These are phyloP conservation scores for Meiosimyza decipiens DNA, from an alignment of 2,888 invertebrate species.

Conservation along the genomic window DNA sequence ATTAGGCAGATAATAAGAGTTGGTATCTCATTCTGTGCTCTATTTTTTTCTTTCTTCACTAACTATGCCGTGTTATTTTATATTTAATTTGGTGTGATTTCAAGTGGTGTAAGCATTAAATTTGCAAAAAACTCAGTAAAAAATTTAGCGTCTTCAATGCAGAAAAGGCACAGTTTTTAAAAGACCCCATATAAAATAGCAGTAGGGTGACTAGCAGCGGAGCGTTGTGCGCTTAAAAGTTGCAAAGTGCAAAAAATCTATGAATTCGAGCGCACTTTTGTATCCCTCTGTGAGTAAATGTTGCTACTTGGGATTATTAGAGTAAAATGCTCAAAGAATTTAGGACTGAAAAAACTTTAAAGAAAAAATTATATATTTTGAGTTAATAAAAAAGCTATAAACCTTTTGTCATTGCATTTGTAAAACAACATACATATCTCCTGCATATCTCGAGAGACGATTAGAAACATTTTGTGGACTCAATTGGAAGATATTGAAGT, in stretches of 20 bases:
- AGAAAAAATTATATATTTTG: no score
- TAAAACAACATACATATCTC: no score
- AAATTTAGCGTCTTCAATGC: neutral
- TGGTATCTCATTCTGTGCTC: conserved; percentile 48
- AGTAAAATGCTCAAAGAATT: no score
- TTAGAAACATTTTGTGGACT: no score
- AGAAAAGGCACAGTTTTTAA: neutral
- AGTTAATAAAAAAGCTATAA: no score
- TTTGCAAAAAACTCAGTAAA: conserved; percentile 30
- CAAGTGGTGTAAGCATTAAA: conserved; percentile 58
- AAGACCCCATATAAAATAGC: neutral
- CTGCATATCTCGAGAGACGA: no score
- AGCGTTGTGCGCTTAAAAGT: neutral
- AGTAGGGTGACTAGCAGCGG: neutral
- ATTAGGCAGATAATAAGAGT: conserved; percentile 59
- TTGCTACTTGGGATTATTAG: neutral
- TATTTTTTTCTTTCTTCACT: conserved; percentile 33
- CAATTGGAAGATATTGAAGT: no score
- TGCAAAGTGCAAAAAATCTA: neutral
- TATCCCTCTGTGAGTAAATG: neutral
- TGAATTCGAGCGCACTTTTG: neutral
- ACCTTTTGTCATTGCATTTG: no score
- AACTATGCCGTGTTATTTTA: conserved; percentile 6
- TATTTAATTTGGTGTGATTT: conserved; percentile 45
- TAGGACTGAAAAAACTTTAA: no score